Evolutionary conservation across 1,140 invertebrate species (phyloP).

Genomic region (Drosophila bocki): DNA sequence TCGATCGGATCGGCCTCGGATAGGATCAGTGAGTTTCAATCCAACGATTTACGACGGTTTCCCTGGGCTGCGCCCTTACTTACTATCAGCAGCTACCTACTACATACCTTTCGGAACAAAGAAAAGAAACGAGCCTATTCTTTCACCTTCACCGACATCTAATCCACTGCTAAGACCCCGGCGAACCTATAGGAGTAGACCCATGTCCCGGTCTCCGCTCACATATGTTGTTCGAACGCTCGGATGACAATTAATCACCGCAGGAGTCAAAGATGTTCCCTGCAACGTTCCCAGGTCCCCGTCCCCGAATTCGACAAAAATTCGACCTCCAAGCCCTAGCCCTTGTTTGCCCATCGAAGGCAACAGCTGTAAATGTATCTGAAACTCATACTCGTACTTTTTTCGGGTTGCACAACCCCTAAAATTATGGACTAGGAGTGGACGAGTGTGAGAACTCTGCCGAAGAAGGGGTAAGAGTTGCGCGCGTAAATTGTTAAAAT

Average conservation of each 20-base stretch:
- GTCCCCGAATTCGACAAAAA: conserved; percentile 42
- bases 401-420: conserved; percentile 67
- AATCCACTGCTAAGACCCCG: conserved; percentile 66
- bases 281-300: conserved; percentile 64
- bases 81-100: conserved; percentile 54
- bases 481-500: conserved; percentile 80
- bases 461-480: conserved; percentile 62
- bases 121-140: conserved; percentile 47
- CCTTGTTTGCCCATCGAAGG: conserved; percentile 70
- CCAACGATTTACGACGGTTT: conserved; percentile 67
- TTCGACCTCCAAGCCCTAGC: conserved; percentile 48
- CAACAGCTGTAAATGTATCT: conserved; percentile 69
- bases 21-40: conserved; percentile 34
- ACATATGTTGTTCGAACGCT: conserved; percentile 37
- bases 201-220: conserved; percentile 3
- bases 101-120: conserved; percentile 44
- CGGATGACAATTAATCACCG: conserved; percentile 81
- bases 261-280: conserved; percentile 80
- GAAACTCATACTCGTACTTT: conserved; percentile 15
- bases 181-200: conserved; percentile 16
- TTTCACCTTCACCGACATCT: conserved; percentile 69
- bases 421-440: conserved; percentile 72
- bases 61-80: conserved; percentile 12
- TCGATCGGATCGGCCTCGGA: conserved; percentile 24
- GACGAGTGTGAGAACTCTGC: conserved; percentile 50